Base-by-base conservation (phyloP, 2,113 vertebrate genomes). In the Cercocebus atys region DNA sequence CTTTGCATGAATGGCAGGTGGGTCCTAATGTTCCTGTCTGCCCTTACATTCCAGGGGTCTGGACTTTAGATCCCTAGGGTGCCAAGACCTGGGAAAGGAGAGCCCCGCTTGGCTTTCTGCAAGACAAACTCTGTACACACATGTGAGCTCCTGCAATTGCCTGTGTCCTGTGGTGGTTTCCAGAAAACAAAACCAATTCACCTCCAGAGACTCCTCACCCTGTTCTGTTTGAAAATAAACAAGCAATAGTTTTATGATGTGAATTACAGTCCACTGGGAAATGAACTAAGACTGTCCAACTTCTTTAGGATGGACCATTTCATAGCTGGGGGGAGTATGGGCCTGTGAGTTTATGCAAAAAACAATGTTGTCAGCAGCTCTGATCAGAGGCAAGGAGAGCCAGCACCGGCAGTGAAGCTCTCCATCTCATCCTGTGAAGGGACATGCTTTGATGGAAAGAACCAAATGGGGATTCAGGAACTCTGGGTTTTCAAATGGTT, bases 171-270 rank as follows among this genome's bases (percentile, higher is more conserved):
- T 79, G 92, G 97, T 97, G 79, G 96, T 94, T 98, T 98, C 98
- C 97, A 98, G 98, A 97, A 98, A 95, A 95, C 97, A 98, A 98
- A 97, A 87, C 72, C 81, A 73, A 12, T 97, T 96, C 94, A 97
- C 95, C 98, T 98, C 97, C 55, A 96, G 98, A 97, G 95, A 97
- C 90, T 68, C 96, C 50, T 98, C 93, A 96, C 95, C 84, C 68
- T 97, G 96, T 97, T 97, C 96, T 90, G 96, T 98, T 98, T 97
- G 95, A 97, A 96, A 97, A 98, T 93, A 97, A 98, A 97, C 97
- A 97, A 97, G 94, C 66, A 97, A 97, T 96, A 95, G 87, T 98
- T 99, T 99, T 98, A 99, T 98, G 98, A 98, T 98, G 98, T 98
- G 98, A 98, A 98, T 98, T 98, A 97, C 79, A 96, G 98, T 93